Conservation (phyloP, 2,888 invertebrate species). For the Melieria crassipennis region DNA sequence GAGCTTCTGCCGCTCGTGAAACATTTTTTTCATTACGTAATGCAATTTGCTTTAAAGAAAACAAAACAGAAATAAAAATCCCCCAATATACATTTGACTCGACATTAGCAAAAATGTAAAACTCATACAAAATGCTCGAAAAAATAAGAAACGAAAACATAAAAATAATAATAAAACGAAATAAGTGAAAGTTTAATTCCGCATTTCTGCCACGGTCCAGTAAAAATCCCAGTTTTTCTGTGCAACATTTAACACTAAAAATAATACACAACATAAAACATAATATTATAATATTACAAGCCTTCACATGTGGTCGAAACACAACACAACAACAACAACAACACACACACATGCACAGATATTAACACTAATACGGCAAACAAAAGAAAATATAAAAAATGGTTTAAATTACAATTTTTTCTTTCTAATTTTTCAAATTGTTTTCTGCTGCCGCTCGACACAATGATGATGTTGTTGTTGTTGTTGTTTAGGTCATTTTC, state of each 20-base stretch:
- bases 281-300: slow-evolving; percentile 12
- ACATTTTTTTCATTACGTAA: too few relatives aligned
- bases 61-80: too few relatives aligned
- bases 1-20: too few relatives aligned
- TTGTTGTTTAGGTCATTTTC: slow-evolving; percentile 21
- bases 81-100: too few relatives aligned
- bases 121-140: slow-evolving; percentile 50
- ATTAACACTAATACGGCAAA: neutral
- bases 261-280: slow-evolving; percentile 35
- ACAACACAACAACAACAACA: neutral
- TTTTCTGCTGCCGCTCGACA: too few relatives aligned
- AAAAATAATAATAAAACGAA: slow-evolving; percentile 34
- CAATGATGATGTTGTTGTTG: too few relatives aligned
- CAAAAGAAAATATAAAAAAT: neutral
- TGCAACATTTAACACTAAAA: slow-evolving; percentile 34
- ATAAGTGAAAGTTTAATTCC: slow-evolving; percentile 63
- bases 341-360: neutral
- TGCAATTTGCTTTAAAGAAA: too few relatives aligned
- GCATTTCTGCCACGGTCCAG: slow-evolving; percentile 59
- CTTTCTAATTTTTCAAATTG: neutral
- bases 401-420: slow-evolving; percentile 39
- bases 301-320: neutral
- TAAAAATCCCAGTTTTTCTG: slow-evolving; percentile 49
- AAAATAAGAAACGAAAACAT: slow-evolving; percentile 42
- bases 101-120: slow-evolving; percentile 18